phyloP scores from a whole-genome alignment of 2,797 vertebrate species.

The Premnoplex brunnescens region DNA sequence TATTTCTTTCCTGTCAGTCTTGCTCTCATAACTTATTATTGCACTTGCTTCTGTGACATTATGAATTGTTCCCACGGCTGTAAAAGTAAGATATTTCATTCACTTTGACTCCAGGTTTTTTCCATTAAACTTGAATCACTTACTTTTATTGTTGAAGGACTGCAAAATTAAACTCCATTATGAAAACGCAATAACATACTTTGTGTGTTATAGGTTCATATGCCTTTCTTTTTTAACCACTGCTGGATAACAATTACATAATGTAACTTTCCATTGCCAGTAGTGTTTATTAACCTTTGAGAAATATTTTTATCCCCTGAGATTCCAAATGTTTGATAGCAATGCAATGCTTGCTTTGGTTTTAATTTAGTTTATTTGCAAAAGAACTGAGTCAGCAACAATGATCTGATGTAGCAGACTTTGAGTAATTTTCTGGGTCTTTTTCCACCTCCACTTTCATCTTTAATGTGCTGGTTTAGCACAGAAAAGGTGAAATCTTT shows the following conservation, averaged over 20 bases:
- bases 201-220: neutral
- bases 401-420: neutral
- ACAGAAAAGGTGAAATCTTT: neutral
- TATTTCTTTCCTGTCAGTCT: conserved; percentile 15
- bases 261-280: neutral
- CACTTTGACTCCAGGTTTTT: neutral
- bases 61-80: neutral
- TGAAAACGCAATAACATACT: conserved; percentile 39
- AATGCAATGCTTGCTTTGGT: neutral
- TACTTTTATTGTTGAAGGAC: conserved; percentile 42
- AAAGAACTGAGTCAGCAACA: neutral
- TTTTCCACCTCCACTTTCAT: neutral
- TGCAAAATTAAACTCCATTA: conserved; percentile 54
- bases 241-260: conserved; percentile 6
- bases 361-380: neutral
- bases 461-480: neutral
- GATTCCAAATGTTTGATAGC: neutral
- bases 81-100: conserved; percentile 54
- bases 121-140: conserved; percentile 48
- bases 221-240: conserved; percentile 35
- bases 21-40: conserved; percentile 25
- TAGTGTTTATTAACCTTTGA: conserved; percentile 22
- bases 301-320: neutral
- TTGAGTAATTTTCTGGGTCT: neutral
- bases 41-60: neutral